Percentiles rank a stretch among this genome's conserved stretches.
phyloP scores from a whole-genome alignment of 2,113 vertebrate genomes.

The Dryoscopus gambensis region DNA sequence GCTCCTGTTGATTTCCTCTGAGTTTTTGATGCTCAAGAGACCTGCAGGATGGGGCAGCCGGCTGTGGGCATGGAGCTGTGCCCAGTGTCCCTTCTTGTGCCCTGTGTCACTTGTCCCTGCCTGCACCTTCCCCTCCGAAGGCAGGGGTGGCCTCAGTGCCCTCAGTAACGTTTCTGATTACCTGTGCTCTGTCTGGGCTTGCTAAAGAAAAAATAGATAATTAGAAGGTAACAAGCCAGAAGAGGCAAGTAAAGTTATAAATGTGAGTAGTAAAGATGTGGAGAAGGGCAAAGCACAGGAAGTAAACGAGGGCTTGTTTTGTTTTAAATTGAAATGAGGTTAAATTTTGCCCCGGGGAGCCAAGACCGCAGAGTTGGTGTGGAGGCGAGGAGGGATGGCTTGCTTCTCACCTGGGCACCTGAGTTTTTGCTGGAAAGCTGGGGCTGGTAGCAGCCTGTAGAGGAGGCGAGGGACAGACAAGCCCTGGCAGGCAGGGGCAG shows the following conservation, averaged over 20 bases:
- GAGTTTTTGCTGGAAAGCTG: neutral
- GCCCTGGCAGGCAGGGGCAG: neutral
- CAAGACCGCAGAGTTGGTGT: neutral
- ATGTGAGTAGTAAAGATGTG: slow-evolving; percentile 50
- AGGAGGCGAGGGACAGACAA: neutral
- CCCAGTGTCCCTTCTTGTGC: neutral
- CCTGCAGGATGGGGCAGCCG: neutral
- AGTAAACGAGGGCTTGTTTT: slow-evolving; percentile 34
- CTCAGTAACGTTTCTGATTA: neutral
- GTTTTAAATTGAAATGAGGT: slow-evolving; percentile 54
- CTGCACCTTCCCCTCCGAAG: neutral
- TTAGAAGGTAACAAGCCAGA: slow-evolving; percentile 55
- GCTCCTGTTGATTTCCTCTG: neutral
- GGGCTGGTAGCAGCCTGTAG: neutral
- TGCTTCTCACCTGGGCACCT: neutral
- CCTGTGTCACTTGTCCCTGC: neutral
- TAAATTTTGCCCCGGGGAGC: slow-evolving; percentile 14
- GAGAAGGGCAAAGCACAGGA: slow-evolving; percentile 29
- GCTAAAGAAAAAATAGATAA: neutral
- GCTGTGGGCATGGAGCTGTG: neutral
- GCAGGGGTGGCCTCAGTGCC: neutral
- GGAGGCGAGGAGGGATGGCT: neutral
- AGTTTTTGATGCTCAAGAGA: neutral
- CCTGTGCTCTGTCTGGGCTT: neutral
- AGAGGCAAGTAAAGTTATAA: slow-evolving; percentile 33